Evolutionary conservation across 2,113 vertebrate genomes (phyloP).

Genomic region (Orycteropus afer): DNA sequence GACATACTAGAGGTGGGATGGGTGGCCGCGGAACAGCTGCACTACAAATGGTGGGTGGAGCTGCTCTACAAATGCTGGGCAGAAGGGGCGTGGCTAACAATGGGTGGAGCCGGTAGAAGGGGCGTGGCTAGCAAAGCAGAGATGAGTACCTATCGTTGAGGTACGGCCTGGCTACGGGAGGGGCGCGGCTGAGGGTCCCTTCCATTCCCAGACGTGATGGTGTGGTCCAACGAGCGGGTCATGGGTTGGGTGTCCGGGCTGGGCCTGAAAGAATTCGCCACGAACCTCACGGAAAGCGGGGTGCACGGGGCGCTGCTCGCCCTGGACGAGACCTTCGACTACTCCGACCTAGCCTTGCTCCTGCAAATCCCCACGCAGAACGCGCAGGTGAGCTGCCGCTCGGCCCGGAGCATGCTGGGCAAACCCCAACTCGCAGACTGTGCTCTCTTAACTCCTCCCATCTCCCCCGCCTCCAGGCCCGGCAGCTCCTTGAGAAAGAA

Average conservation of each 20-base stretch:
- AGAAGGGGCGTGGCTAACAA: no score
- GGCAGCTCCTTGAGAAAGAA: slow-evolving; percentile 94
- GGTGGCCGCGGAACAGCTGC: neutral
- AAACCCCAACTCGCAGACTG: neutral
- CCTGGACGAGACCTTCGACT: slow-evolving; percentile 95
- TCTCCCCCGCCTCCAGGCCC: slow-evolving; percentile 85
- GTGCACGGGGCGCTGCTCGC: slow-evolving; percentile 95
- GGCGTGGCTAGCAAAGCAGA: neutral
- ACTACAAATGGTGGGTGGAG: neutral
- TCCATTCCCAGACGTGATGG: slow-evolving; percentile 92
- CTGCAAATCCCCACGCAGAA: slow-evolving; percentile 96
- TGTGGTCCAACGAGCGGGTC: slow-evolving; percentile 96
- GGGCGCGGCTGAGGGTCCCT: neutral
- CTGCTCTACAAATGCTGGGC: no score
- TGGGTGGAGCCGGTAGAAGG: neutral
- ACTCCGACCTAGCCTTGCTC: slow-evolving; percentile 93
- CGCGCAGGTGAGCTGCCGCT: slow-evolving; percentile 88
- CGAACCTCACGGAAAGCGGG: slow-evolving; percentile 94
- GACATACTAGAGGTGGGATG: neutral
- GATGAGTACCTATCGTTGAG: neutral
- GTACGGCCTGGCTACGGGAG: neutral
- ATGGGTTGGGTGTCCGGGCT: slow-evolving; percentile 95
- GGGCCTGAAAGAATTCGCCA: slow-evolving; percentile 94
- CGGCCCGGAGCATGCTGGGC: neutral
- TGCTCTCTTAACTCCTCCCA: neutral